Evolutionary conservation across 2,888 invertebrate species (phyloP).

Genomic region (Operophtera brumata): DNA sequence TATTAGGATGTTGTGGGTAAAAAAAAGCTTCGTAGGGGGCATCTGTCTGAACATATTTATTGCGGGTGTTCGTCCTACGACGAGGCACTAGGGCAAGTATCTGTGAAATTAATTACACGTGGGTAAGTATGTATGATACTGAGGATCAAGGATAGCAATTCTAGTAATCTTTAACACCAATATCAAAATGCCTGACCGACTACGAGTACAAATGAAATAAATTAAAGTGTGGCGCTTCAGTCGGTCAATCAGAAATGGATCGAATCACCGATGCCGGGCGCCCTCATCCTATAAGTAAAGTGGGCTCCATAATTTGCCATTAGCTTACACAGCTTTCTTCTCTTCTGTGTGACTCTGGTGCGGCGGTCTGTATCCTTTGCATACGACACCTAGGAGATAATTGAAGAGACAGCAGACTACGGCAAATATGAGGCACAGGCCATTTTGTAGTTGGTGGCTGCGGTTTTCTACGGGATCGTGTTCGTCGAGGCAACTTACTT

Average conservation of each 20-base stretch:
- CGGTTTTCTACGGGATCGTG: conserved; percentile 1
- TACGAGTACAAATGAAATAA: too few relatives aligned
- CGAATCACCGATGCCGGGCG: too few relatives aligned
- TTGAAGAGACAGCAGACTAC: conserved; percentile 27
- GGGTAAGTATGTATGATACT: too few relatives aligned
- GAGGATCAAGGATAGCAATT: too few relatives aligned
- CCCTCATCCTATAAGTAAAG: too few relatives aligned
- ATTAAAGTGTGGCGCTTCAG: too few relatives aligned
- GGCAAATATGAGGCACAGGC: conserved; percentile 46
- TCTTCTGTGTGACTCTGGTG: neutral
- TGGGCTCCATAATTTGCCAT: too few relatives aligned
- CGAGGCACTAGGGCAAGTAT: conserved; percentile 9
- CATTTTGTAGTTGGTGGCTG: conserved; percentile 20
- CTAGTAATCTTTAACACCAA: too few relatives aligned
- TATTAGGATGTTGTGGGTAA: neutral
- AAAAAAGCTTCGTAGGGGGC: neutral
- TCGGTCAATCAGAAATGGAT: too few relatives aligned
- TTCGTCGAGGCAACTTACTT: conserved; percentile 5
- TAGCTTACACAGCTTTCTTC: conserved; percentile 16
- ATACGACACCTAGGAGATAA: conserved; percentile 6
- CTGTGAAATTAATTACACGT: neutral
- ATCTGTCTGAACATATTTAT: conserved; percentile 22
- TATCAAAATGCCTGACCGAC: too few relatives aligned
- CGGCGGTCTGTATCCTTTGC: conserved; percentile 8
- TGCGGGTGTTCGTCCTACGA: conserved; percentile 3